Conservation (phyloP, 37 sponge, comb jelly and placozoan species). For the Trichoplax adhaerens region DNA sequence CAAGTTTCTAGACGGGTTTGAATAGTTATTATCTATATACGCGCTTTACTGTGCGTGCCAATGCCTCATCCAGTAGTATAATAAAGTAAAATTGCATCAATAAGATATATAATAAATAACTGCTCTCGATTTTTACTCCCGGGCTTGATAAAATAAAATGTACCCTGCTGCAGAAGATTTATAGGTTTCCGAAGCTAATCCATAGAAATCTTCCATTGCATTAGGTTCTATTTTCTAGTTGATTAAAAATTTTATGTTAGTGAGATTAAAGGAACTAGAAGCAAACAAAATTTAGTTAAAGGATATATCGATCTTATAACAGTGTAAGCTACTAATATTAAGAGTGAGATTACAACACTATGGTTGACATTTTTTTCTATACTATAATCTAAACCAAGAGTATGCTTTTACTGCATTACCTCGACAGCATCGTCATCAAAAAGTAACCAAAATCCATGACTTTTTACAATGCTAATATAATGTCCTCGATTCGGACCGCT, state of each 20-base stretch:
- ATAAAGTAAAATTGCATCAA: too few relatives aligned
- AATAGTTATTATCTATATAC: too few relatives aligned
- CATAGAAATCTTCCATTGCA: constrained; percentile 78
- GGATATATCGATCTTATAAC: too few relatives aligned
- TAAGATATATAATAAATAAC: too few relatives aligned
- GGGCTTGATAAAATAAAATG: constrained; percentile 83
- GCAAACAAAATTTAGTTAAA: too few relatives aligned
- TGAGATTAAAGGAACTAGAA: background rate
- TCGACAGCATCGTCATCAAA: constrained; percentile 67
- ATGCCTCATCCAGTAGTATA: too few relatives aligned
- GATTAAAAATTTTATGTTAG: background rate
- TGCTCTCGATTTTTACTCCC: constrained; percentile 14
- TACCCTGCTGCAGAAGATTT: constrained; percentile 68
- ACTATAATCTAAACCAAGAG: constrained; percentile 28
- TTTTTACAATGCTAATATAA: constrained; percentile 85
- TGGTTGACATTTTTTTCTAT: too few relatives aligned
- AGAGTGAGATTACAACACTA: too few relatives aligned
- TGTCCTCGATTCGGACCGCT: constrained; percentile 91
- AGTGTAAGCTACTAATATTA: too few relatives aligned
- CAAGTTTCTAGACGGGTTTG: too few relatives aligned
- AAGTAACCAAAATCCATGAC: constrained; percentile 59
- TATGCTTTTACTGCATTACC: background rate
- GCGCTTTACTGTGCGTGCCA: too few relatives aligned
- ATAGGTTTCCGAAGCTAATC: constrained; percentile 38
- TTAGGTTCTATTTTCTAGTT: constrained; percentile 71